A percentile compares a stretch with the other conserved stretches of the same genome.
Conservation (phyloP, 1,140 invertebrate genomes). For the Apis dorsata region DNA sequence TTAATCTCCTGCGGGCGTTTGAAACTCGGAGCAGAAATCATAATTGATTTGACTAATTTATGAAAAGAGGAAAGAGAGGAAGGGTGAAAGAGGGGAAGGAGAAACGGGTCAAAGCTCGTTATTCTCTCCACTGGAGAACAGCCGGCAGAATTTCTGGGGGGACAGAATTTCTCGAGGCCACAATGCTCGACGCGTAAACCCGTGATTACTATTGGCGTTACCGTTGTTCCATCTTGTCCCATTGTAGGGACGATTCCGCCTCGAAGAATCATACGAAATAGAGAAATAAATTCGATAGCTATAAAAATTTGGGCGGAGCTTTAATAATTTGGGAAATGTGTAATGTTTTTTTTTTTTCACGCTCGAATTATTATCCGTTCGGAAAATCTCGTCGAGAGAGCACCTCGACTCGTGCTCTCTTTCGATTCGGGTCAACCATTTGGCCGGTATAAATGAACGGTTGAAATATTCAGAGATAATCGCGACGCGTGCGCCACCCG, state of each 20-base stretch:
- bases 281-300: not conserved
- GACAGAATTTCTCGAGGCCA: conserved; percentile 15
- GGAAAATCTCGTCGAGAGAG: too few relatives aligned
- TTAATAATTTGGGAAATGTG: not conserved
- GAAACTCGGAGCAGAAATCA: not conserved
- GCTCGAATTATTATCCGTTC: not conserved
- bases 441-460: conserved; percentile 23
- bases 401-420: not conserved
- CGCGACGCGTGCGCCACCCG: conserved; percentile 10
- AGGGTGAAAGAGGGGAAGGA: not conserved
- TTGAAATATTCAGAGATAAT: conserved; percentile 51
- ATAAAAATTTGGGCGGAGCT: not conserved
- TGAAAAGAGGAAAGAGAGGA: not conserved
- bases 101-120: conserved; percentile 15
- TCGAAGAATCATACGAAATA: not conserved
- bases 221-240: conserved; percentile 36
- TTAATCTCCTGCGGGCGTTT: conserved; percentile 5
- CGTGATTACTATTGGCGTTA: conserved; percentile 39
- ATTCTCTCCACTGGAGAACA: conserved; percentile 11
- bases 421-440: conserved; percentile 29
- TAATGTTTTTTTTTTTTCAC: not conserved
- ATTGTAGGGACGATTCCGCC: not conserved
- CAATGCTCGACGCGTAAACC: conserved; percentile 40
- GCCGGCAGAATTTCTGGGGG: conserved; percentile 28
- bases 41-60: conserved; percentile 40